Evolutionary conservation across 2,113 vertebrate genomes (phyloP), one percentile per base, ranked within the genome.

Genomic region (Thalassoma bifasciatum): DNA sequence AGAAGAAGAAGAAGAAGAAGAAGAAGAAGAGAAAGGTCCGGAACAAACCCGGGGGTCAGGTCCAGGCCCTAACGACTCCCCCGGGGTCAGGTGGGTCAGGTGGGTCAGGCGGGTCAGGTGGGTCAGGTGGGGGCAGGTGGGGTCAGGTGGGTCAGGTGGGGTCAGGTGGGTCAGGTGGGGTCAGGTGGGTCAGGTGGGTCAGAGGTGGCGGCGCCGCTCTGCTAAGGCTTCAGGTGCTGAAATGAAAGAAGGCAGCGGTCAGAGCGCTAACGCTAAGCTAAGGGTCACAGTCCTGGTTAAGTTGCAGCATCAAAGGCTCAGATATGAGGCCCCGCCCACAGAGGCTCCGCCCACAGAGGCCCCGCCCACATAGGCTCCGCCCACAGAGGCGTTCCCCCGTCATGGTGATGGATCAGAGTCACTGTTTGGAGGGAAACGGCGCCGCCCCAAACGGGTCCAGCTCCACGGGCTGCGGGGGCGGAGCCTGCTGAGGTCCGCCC

Each of bases 401-500:
- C n/a, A n/a, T n/a, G n/a, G n/a, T n/a, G n/a, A n/a, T n/a, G 30
- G 30, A 30, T 30, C 30, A 4, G 1, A 60, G 88, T 95, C 93
- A 99, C 87, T 96, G 95, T 91, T 99, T 99, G 10, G 96, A 95
- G 89, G 97, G 96, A 84, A 99, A 99, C 0, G 98, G 98, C 49
- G 98, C 97, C 0, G 97, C 96, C 79, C 98, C 98, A n/a, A 99
- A 99, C 1, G 98, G 98, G 89, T 99, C 98, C 8, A 98, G 87
- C 70, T 99, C 97, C 2, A 93, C 87, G 7, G 92, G 94, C 81
- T 94, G 78, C 0, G 84, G n/a, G 0, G 63, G 74, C 7, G 51
- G 30, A 24, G 30, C 91, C 54, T 90, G 94, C 69, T 91, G 85
- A 5, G 86, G 72, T 0, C 91, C 66, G 0, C 93, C 80, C 38